These are phyloP conservation scores for Myodes glareolus DNA, from an alignment of 2,113 vertebrate genomes.

Conservation along the genomic window DNA sequence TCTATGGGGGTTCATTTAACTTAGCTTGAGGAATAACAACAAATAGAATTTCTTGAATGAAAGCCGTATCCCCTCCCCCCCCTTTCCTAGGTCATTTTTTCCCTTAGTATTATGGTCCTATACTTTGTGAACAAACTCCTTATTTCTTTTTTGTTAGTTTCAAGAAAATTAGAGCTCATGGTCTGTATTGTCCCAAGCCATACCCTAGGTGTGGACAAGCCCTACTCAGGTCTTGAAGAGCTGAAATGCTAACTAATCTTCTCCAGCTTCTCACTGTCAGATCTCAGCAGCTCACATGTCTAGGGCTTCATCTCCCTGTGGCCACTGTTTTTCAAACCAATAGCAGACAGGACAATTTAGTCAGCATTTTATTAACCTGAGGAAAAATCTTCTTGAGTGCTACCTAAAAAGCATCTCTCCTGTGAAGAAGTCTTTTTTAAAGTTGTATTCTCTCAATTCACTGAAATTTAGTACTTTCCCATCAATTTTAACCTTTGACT, in stretches of 20 bases:
- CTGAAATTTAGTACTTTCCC: neutral
- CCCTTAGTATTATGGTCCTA: neutral
- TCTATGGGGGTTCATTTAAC: neutral
- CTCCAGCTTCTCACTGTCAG: neutral
- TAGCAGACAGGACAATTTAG: neutral
- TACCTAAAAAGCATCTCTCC: neutral
- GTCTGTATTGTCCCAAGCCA: neutral
- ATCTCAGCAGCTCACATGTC: neutral
- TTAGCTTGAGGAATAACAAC: neutral
- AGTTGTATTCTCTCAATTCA: neutral
- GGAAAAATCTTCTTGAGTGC: neutral
- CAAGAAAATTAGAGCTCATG: neutral
- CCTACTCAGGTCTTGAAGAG: neutral
- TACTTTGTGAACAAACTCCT: neutral
- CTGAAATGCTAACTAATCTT: neutral
- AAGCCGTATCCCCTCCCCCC: neutral
- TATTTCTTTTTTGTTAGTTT: neutral
- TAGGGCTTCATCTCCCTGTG: neutral
- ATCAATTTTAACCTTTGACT: slow-evolving; percentile 23
- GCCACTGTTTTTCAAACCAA: neutral
- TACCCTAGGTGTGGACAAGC: too few relatives aligned
- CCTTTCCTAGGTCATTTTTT: neutral
- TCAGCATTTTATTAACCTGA: neutral
- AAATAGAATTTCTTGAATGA: neutral
- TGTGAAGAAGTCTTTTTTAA: neutral